Evolutionary conservation across 1,140 invertebrate genomes (phyloP).

Genomic region (Lepeophtheirus salmonis): DNA sequence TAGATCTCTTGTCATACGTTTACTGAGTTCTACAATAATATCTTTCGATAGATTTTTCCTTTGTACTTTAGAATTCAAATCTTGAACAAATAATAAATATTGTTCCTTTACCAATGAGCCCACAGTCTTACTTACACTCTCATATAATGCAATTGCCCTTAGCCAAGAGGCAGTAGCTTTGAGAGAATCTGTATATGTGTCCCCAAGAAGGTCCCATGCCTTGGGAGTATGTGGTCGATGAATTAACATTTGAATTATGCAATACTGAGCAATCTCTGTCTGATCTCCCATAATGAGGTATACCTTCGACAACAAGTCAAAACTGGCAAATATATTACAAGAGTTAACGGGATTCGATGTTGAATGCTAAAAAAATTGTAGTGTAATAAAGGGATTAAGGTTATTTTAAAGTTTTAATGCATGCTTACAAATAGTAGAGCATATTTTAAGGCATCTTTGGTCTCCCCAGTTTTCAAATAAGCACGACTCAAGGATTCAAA

Average conservation of each 20-base stretch:
- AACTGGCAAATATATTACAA: neutral
- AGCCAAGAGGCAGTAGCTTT: neutral
- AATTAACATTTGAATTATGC: neutral
- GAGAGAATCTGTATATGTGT: neutral
- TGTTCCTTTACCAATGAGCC: neutral
- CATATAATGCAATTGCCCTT: neutral
- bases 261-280: neutral
- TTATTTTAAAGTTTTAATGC: neutral
- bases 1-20: neutral
- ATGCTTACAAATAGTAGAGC: neutral
- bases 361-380: neutral
- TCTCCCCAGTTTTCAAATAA: neutral
- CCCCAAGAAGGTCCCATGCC: neutral
- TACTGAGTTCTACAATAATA: neutral
- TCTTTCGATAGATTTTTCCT: neutral
- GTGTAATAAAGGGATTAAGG: too few relatives aligned
- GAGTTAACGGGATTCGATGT: neutral
- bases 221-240: neutral
- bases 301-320: neutral
- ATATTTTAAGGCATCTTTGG: neutral
- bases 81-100: neutral
- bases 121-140: neutral
- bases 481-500: neutral
- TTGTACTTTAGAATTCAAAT: neutral
- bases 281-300: neutral